Base-by-base conservation (phyloP, 2,113 vertebrate species). In the Scatophagus argus region DNA sequence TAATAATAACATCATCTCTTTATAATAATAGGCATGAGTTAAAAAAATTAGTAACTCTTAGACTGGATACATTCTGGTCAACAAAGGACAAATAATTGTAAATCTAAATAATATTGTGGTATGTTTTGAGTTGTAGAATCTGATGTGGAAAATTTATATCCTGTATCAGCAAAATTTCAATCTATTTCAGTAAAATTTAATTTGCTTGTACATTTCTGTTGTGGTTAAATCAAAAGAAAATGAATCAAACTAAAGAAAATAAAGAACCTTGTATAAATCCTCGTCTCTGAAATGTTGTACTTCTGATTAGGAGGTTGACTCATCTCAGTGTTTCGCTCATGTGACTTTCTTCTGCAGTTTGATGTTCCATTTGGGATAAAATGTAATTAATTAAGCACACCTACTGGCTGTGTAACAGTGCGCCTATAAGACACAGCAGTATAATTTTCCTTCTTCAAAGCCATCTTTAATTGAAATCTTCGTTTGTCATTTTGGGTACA, bases 381-480 rank as follows among this genome's bases (percentile, higher is more conserved):
- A 87, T 93, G n/a, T n/a, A n/a, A n/a, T n/a, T n/a, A n/a, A n/a
- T n/a, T n/a, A n/a, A 94, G 93, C 89, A 79, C 36, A 85, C 81
- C 49, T 5, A 31, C 3, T 67, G 73, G n/a, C 67, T 84, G 60
- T 77, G 34, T 65, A 52, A 59, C 43, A 85, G 62, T 81, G 75
- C 68, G 73, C 77, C 82, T 59, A 46, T 64, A 44, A 79, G 69
- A 87, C 77, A 72, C 27, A 77, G 49, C 44, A 23, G 63, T 71
- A 68, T 85, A 16, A 85, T 84, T 90, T 79, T 60, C 74, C 86
- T 83, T 77, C 68, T 64, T 88, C 77, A 91, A 87, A 91, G 79
- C 63, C 83, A 88, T 88, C 77, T 93, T 92, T 92, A 92, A 93
- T 92, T 92, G 81, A 88, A 93, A 92, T 92, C 90, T 91, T 71